Conservation (phyloP, 2,888 invertebrate species). For the Hirtodrosophila histrioides region DNA sequence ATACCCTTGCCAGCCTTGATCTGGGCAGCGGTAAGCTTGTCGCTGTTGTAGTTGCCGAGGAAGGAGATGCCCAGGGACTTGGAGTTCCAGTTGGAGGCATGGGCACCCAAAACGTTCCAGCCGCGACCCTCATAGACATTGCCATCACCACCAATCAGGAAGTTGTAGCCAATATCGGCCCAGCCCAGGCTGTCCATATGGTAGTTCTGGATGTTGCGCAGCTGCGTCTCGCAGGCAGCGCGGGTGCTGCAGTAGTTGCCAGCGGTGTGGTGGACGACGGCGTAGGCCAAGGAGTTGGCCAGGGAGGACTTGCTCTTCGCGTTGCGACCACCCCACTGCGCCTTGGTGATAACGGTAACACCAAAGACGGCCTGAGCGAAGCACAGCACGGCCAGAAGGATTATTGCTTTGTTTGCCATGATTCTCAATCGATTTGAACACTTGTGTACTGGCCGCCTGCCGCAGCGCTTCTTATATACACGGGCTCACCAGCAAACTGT, state of each 20-base stretch:
- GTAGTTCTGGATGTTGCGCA: conserved; percentile 79
- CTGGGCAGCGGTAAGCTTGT: conserved; percentile 64
- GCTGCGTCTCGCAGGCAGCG: conserved; percentile 67
- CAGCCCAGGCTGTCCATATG: conserved; percentile 80
- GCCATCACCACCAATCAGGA: conserved; percentile 81
- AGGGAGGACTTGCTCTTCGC: conserved; percentile 59
- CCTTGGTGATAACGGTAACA: conserved; percentile 70
- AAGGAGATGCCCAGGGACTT: conserved; percentile 81
- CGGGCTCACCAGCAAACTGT: not conserved
- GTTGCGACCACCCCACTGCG: conserved; percentile 80
- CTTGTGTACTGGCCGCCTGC: conserved; percentile 9
- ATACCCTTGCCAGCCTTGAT: conserved; percentile 69
- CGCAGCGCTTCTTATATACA: conserved; percentile 48
- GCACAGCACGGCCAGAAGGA: conserved; percentile 61
- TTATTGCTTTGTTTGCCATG: conserved; percentile 68
- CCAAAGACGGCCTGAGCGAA: conserved; percentile 63
- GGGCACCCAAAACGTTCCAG: conserved; percentile 77
- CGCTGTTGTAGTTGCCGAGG: conserved; percentile 78
- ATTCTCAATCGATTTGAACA: conserved; percentile 38
- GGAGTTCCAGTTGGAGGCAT: conserved; percentile 79
- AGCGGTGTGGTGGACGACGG: conserved; percentile 79
- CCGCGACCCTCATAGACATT: conserved; percentile 82
- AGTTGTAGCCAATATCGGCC: conserved; percentile 82
- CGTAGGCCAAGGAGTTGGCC: conserved; percentile 64
- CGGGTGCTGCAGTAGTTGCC: conserved; percentile 74